Conservation (phyloP, 37 sponge, comb jelly and placozoan species). For the Geodia barretti region DNA sequence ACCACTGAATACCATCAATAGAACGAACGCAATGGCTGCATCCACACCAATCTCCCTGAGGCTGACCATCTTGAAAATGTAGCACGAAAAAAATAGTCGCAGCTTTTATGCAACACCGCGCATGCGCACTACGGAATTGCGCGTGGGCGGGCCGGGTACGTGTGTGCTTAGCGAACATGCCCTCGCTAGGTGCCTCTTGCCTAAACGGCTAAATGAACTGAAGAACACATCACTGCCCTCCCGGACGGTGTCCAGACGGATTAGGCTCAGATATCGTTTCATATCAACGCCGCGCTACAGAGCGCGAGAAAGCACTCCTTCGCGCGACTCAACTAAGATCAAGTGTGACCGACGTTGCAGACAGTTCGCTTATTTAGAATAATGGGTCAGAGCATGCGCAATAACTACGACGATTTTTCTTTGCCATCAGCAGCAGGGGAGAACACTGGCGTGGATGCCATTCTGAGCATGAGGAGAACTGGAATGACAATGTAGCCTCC, state of each 20-base stretch:
- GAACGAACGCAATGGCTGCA: no score
- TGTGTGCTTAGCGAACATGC: no score
- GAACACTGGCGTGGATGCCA: conserved; percentile 59
- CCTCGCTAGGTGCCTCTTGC: no score
- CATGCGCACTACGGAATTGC: no score
- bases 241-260: neutral
- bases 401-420: neutral
- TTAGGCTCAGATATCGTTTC: neutral
- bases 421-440: neutral
- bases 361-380: neutral
- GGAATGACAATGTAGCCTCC: conserved; percentile 70
- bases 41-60: no score
- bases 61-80: no score
- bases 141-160: no score
- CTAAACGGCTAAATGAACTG: no score
- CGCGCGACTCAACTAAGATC: neutral
- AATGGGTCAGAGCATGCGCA: neutral
- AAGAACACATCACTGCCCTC: neutral
- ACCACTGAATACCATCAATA: no score
- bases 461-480: conserved; percentile 53
- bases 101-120: no score
- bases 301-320: neutral
- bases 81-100: no score
- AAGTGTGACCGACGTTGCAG: neutral
- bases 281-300: neutral